phyloP scores from a whole-genome alignment of 2,888 invertebrate genomes.

The Prenolepis imparis region DNA sequence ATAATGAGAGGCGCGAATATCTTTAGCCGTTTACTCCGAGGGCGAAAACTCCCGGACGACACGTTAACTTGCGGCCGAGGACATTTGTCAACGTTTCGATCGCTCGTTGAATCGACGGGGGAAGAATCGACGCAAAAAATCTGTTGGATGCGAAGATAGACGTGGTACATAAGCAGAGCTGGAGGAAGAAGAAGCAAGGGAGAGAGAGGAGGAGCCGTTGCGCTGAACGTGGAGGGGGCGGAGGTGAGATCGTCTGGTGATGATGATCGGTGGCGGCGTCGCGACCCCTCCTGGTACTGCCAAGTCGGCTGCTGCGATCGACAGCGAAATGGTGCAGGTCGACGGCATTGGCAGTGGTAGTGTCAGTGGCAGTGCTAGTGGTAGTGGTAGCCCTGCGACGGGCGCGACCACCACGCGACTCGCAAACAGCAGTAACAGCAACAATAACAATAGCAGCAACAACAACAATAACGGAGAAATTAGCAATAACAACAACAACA shows the following conservation, averaged over 20 bases:
- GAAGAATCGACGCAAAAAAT: constrained; percentile 6
- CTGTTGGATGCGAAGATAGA: constrained; percentile 64
- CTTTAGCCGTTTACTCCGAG: not conserved
- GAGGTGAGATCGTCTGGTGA: constrained; percentile 79
- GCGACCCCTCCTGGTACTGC: constrained; percentile 84
- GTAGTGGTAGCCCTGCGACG: constrained; percentile 84
- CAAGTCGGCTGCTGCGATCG: constrained; percentile 83
- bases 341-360: constrained; percentile 84
- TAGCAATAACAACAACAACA: constrained; percentile 76
- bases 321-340: constrained; percentile 83
- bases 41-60: not conserved
- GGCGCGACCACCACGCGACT: constrained; percentile 78
- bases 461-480: constrained; percentile 71
- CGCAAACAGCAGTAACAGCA: constrained; percentile 72
- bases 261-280: constrained; percentile 85
- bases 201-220: constrained; percentile 68
- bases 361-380: constrained; percentile 85
- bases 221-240: constrained; percentile 72
- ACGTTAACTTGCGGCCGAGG: not conserved
- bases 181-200: constrained; percentile 53
- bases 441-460: constrained; percentile 66
- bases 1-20: not conserved
- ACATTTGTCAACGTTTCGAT: not conserved
- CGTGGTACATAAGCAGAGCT: constrained; percentile 55
- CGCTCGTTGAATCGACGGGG: constrained; percentile 8